A percentile compares a stretch with the other conserved stretches of the same genome.
Evolutionary conservation across 2,888 invertebrate genomes (phyloP).

Genomic region (Lamellibrachia columna): DNA sequence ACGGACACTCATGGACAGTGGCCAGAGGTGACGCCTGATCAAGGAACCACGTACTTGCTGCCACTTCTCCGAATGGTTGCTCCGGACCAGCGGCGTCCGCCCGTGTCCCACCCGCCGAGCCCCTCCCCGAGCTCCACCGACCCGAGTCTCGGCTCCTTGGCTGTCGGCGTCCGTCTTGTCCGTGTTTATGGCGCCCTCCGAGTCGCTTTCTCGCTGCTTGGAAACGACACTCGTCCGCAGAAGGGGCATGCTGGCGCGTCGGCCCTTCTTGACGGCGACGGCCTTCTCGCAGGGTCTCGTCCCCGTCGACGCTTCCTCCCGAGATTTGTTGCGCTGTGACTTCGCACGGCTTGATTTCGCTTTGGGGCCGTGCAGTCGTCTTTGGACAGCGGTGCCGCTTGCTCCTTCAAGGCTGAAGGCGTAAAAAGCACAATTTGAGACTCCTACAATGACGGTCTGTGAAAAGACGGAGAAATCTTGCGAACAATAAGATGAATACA

Average conservation of each 20-base stretch:
- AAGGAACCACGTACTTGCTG: not conserved
- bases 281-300: not conserved
- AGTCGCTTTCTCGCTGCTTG: not conserved
- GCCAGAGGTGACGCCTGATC: not conserved
- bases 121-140: not conserved
- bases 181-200: not conserved
- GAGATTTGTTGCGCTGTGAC: not conserved
- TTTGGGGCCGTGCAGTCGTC: not conserved
- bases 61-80: not conserved
- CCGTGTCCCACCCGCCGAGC: not conserved
- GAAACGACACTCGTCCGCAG: not conserved
- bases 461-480: no score
- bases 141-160: not conserved
- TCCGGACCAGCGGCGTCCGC: not conserved
- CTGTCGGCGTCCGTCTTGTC: not conserved
- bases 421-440: not conserved
- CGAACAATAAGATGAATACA: no score
- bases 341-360: not conserved
- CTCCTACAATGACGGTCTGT: no score
- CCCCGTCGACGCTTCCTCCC: not conserved
- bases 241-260: not conserved
- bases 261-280: not conserved
- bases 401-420: not conserved
- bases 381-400: not conserved
- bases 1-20: not conserved